Conservation (phyloP, 2,797 vertebrate species). For the Hapalemur alaotrensis region DNA sequence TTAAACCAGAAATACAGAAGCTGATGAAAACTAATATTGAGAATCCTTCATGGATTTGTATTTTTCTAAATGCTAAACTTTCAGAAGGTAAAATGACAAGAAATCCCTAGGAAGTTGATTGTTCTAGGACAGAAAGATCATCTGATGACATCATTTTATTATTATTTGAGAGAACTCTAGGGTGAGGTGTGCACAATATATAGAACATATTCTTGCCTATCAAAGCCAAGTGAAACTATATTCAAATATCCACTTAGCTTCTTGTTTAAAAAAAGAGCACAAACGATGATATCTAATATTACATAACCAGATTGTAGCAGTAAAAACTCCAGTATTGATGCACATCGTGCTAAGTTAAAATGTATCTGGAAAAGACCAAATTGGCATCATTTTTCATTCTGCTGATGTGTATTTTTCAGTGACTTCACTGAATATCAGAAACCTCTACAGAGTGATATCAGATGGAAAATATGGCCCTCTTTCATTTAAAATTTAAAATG, state of each 20-base stretch:
- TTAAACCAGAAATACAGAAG: constrained; percentile 52
- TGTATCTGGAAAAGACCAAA: not conserved
- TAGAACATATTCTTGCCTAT: not conserved
- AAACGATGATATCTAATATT: constrained; percentile 1
- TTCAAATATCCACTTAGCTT: not conserved
- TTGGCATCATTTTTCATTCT: constrained; percentile 20
- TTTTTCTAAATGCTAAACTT: constrained; percentile 51
- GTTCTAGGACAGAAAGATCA: constrained; percentile 11
- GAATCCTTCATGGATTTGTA: constrained; percentile 29
- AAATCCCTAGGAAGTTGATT: constrained; percentile 16
- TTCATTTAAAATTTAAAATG: constrained; percentile 40
- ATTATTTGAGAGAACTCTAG: constrained; percentile 1
- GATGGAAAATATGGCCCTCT: constrained; percentile 14
- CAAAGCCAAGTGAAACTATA: not conserved
- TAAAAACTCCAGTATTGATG: constrained; percentile 15
- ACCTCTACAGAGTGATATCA: not conserved
- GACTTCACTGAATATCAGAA: constrained; percentile 44
- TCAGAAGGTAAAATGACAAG: constrained; percentile 6
- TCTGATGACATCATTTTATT: not conserved
- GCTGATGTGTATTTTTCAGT: constrained; percentile 23
- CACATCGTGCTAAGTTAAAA: not conserved
- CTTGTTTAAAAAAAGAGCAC: not conserved
- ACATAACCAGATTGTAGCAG: not conserved
- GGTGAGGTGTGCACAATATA: not conserved
- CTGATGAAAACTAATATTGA: constrained; percentile 51